These are phyloP conservation scores for Panagrolaimus sp. DNA, from an alignment of 1,140 invertebrate genomes.

Conservation along the genomic window DNA sequence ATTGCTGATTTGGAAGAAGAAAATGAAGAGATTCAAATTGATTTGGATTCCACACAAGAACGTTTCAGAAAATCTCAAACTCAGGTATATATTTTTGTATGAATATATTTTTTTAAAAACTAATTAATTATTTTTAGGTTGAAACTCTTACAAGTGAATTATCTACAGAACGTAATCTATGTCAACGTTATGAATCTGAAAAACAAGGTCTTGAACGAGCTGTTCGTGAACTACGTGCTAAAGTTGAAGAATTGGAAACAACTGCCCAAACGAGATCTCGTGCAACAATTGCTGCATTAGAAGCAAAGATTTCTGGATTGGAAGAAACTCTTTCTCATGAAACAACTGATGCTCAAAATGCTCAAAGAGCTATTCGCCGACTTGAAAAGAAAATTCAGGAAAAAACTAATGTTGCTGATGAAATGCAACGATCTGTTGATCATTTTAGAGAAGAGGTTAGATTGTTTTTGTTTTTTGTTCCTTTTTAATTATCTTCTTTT, in stretches of 20 bases:
- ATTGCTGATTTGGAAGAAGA: constrained; percentile 90
- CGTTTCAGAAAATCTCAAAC: constrained; percentile 74
- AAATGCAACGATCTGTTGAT: constrained; percentile 45
- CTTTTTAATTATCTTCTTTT: constrained; percentile 19
- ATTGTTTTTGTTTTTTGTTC: background rate
- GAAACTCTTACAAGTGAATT: constrained; percentile 79
- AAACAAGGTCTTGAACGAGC: constrained; percentile 80
- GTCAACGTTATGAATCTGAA: constrained; percentile 82
- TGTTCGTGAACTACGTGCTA: constrained; percentile 65
- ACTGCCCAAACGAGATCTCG: constrained; percentile 83
- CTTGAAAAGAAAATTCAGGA: constrained; percentile 47
- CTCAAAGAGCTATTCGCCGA: constrained; percentile 27
- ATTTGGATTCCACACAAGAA: constrained; percentile 78
- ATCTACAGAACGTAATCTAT: constrained; percentile 75
- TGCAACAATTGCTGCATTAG: constrained; percentile 83
- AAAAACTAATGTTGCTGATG: constrained; percentile 34
- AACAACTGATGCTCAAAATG: constrained; percentile 30
- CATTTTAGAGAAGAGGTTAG: constrained; percentile 49
- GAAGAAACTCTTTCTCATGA: constrained; percentile 67
- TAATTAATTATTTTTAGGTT: constrained; percentile 61
- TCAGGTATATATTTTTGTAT: constrained; percentile 50
- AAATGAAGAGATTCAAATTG: constrained; percentile 89
- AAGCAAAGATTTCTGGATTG: constrained; percentile 83
- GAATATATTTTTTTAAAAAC: constrained; percentile 12
- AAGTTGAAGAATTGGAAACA: constrained; percentile 85